Base-by-base conservation (phyloP, 1,140 invertebrate species). In the Rhagoletis pomonella region DNA sequence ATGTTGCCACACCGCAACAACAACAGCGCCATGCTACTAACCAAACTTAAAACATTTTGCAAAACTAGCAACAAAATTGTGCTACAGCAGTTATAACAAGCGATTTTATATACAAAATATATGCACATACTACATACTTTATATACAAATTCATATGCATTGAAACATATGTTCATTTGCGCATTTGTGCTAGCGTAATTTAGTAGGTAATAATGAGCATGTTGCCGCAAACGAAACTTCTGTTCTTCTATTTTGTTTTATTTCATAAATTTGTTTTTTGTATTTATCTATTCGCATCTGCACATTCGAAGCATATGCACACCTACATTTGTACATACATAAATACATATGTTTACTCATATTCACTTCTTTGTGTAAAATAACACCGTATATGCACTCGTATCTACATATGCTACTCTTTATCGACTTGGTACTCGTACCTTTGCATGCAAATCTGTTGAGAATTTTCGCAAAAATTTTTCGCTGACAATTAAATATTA, bases 401-500 rank as follows among this genome's bases (percentile, higher is more conserved):
- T 29, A 29, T 29, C 29, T 29, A 29, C 29, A 29, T 29, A 29
- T 29, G 29, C 29, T 29, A 29, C 29, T 29, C 29, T 29, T 29
- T 29, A 29, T 29, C 29, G 29, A 29, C 29, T 29, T 29, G 29
- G 29, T 29, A 29, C 29, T 29, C 29, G 29, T 29, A 29, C 29
- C 29, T 29, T 29, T 29, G 69, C 69, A 77, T 77, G 69, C 44
- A 77, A 77, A 77, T 77, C 69, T 77, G 44, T 17, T 10, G 17
- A 77, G 69, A 77, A 77, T 77, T 77, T 50, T 77, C 69, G 69
- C 69, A 77, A 77, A 29, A 77, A 77, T 77, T 77, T 77, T 77
- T 77, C 69, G 69, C 69, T 77, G 69, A 77, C 69, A 77, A 77
- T 77, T 77, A 77, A 77, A 77, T 77, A 77, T 77, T 77, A 77